phyloP scores from a whole-genome alignment of 2,113 vertebrate genomes.

The Uria aalge region DNA sequence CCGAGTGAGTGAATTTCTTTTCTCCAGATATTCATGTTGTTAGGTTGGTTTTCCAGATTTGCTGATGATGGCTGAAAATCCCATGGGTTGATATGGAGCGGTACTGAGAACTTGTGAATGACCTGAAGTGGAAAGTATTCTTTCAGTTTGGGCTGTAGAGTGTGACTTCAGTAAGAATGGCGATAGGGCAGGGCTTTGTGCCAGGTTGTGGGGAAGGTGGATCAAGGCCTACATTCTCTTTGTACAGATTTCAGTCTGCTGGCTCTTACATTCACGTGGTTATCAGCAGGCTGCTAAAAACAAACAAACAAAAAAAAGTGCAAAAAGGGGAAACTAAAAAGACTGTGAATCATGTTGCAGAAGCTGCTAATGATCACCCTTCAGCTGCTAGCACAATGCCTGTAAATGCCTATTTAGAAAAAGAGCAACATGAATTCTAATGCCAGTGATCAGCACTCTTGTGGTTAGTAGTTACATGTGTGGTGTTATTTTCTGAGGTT shows the following conservation, averaged over 20 bases:
- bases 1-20: neutral
- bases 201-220: neutral
- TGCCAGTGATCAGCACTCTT: conserved; percentile 55
- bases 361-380: conserved; percentile 69
- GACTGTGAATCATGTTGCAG: conserved; percentile 53
- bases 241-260: neutral
- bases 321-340: conserved; percentile 57
- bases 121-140: neutral
- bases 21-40: neutral
- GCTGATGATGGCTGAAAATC: neutral
- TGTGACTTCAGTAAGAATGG: neutral
- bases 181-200: neutral
- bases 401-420: conserved; percentile 73
- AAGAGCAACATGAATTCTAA: conserved; percentile 70
- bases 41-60: neutral
- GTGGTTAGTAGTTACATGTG: conserved; percentile 40
- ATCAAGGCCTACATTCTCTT: neutral
- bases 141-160: neutral
- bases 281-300: conserved; percentile 40
- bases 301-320: neutral
- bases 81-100: neutral
- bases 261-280: conserved; percentile 21
- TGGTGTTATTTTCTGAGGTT: conserved; percentile 15
- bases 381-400: conserved; percentile 72
- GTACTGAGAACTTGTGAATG: neutral